Evolutionary conservation across 2,113 vertebrate genomes (phyloP), one percentile per base, ranked within the genome.

Genomic region (Megaptera novaeangliae): DNA sequence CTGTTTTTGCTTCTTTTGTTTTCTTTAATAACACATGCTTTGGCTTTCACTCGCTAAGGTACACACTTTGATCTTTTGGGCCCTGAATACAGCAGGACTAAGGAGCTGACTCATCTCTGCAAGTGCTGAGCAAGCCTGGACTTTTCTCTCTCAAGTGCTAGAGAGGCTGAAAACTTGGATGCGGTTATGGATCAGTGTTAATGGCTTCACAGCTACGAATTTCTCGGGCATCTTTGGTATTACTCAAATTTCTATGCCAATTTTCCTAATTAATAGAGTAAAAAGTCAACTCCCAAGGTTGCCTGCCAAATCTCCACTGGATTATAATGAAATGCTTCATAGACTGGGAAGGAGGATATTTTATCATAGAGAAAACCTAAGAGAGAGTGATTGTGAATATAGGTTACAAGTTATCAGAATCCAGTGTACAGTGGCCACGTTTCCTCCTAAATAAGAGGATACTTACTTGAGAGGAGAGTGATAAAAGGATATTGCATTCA

Each of bases 381-480:
- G 69, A 88, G 41, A 96, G 69, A 88, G 92, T 82, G 96, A 74
- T 3, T 57, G 20, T 94, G 97, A 86, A 83, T 74, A 81, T 57
- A 78, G 96, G 96, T 91, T 41, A 87, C 17, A 52, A 52, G 86
- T 81, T 78, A 72, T 20, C 52, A 97, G 92, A 97, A 94, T 44
- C 97, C 75, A 96, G 83, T 93, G 68, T 55, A 82, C 12, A 71
- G 97, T 86, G 95, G 92, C 96, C 46, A 83, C 34, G 2, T 80
- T 96, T 94, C 97, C 96, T 97, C 97, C 98, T 97, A 93, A 98
- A 98, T 89, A 75, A 86, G 88, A 39, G 25, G 87, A 97, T 98
- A 99, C 99, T 99, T 99, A 99, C 99, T 99, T 99, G 98, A 99
- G 98, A 98, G 98, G 98, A 98, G 99, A 99, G 98, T 97, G 98